These are phyloP conservation scores for Callocephalon fimbriatum DNA, from an alignment of 2,113 vertebrate genomes.

Conservation along the genomic window DNA sequence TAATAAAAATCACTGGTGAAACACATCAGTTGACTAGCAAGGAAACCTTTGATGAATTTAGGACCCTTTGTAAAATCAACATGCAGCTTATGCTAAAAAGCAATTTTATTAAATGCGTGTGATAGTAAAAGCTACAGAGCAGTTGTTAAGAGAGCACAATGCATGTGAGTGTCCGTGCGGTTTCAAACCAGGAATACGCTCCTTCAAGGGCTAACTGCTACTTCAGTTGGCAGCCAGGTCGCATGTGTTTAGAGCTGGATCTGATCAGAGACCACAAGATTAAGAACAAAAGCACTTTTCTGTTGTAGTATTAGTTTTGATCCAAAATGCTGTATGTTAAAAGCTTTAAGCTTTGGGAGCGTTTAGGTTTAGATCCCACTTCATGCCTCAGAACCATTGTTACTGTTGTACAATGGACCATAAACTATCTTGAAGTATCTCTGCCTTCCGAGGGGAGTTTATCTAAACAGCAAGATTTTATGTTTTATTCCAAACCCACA, in stretches of 20 bases:
- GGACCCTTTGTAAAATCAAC: neutral
- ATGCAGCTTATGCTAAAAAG: neutral
- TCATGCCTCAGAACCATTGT: neutral
- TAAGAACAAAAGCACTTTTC: neutral
- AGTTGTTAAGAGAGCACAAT: neutral
- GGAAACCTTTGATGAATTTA: neutral
- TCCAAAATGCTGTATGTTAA: neutral
- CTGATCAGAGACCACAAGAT: neutral
- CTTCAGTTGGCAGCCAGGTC: neutral
- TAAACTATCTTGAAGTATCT: neutral
- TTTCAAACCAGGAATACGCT: neutral
- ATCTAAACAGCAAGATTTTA: neutral
- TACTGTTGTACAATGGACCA: neutral
- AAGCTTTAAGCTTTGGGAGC: neutral
- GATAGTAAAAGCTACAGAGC: neutral
- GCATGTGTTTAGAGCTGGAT: neutral
- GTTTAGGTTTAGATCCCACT: neutral
- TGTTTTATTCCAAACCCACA: neutral
- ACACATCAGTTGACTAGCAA: neutral
- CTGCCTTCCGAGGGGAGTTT: neutral
- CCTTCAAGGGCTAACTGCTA: neutral
- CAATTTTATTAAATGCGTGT: neutral
- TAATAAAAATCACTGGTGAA: neutral
- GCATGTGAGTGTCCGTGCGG: neutral
- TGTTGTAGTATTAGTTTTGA: neutral